Percentiles rank a stretch among this genome's conserved stretches.
phyloP scores from a whole-genome alignment of 2,797 vertebrate species.

The Emydoidea blandingii region DNA sequence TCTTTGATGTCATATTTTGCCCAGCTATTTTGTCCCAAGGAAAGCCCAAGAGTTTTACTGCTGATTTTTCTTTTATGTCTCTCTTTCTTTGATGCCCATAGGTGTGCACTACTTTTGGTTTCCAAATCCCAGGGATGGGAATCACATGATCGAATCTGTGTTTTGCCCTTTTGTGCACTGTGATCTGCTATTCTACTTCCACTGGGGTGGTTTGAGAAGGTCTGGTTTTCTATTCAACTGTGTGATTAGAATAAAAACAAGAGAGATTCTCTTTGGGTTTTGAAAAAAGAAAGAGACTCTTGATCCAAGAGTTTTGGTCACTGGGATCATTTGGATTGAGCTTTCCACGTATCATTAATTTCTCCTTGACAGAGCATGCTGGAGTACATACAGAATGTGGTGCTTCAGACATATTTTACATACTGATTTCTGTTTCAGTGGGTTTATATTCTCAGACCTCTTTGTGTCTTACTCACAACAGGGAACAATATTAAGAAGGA shows the following conservation, averaged over 20 bases:
- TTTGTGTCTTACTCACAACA: background rate
- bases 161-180: conserved; percentile 30
- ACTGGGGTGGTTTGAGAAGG: conserved; percentile 55
- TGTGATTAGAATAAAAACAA: conserved; percentile 52
- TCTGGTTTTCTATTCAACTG: conserved; percentile 59
- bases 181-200: conserved; percentile 50
- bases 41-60: conserved; percentile 43
- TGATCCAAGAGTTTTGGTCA: conserved; percentile 66
- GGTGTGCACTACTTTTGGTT: conserved; percentile 1
- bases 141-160: background rate
- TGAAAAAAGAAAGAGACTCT: background rate
- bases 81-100: conserved; percentile 20
- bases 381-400: conserved; percentile 49
- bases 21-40: conserved; percentile 64
- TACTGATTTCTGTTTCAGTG: conserved; percentile 59
- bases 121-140: background rate
- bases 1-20: conserved; percentile 80
- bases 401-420: conserved; percentile 71
- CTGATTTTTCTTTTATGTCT: background rate
- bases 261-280: conserved; percentile 49
- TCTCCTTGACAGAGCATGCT: conserved; percentile 12
- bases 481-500: background rate
- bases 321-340: conserved; percentile 64
- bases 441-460: conserved; percentile 14
- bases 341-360: conserved; percentile 70